phyloP scores from a whole-genome alignment of 2,888 invertebrate species.

The Cheilosia variabilis region DNA sequence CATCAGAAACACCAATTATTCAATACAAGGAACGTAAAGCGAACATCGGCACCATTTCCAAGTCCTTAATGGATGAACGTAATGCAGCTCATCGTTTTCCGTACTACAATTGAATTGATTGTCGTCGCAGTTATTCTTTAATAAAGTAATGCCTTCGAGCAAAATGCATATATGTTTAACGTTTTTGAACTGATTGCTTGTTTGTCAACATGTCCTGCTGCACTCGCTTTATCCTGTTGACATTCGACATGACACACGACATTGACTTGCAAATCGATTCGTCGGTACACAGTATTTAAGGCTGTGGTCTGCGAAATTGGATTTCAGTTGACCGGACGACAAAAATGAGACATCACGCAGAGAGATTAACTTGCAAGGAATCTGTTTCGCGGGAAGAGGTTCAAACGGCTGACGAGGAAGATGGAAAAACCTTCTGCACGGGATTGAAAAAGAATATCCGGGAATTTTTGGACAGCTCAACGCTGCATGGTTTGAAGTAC shows the following conservation, averaged over 20 bases:
- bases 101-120: slow-evolving; percentile 34
- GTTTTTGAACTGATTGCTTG: slow-evolving; percentile 59
- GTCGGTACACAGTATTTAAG: slow-evolving; percentile 45
- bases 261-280: slow-evolving; percentile 37
- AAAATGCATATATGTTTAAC: slow-evolving; percentile 45
- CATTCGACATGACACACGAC: slow-evolving; percentile 6
- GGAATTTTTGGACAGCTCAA: slow-evolving; percentile 88
- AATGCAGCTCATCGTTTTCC: slow-evolving; percentile 19
- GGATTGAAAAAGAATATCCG: slow-evolving; percentile 83
- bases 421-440: slow-evolving; percentile 9
- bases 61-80: slow-evolving; percentile 21
- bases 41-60: slow-evolving; percentile 40
- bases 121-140: slow-evolving; percentile 38
- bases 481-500: slow-evolving; percentile 91
- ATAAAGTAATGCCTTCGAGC: slow-evolving; percentile 65
- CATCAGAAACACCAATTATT: slow-evolving; percentile 33
- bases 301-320: background rate
- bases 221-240: slow-evolving; percentile 21
- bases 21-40: slow-evolving; percentile 8
- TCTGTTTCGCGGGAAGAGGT: background rate
- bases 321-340: slow-evolving; percentile 23
- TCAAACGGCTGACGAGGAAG: slow-evolving; percentile 10
- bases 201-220: slow-evolving; percentile 55
- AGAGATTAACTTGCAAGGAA: background rate
- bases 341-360: slow-evolving; percentile 27